Percentiles rank a stretch among this genome's conserved stretches.
phyloP scores from a whole-genome alignment of 35 echinoderm and acorn worm genomes.

The Apostichopus californicus region DNA sequence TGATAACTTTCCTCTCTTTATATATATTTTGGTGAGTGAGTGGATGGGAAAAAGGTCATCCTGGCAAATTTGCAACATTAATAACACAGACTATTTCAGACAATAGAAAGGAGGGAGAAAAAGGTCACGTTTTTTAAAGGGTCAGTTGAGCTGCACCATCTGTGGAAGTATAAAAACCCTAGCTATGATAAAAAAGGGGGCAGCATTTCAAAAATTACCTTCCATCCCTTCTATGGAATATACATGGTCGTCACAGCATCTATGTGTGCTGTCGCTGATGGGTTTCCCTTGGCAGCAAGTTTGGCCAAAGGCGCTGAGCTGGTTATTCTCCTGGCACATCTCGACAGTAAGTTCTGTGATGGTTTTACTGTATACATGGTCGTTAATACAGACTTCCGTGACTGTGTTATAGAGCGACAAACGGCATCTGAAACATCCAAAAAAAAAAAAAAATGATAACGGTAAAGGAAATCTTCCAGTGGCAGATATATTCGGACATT shows the following conservation, averaged over 20 bases:
- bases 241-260: slow-evolving; percentile 16
- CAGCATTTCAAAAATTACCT: slow-evolving; percentile 5
- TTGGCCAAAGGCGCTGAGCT: neutral
- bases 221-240: slow-evolving; percentile 5
- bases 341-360: neutral
- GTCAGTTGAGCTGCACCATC: too few species aligned
- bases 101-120: too few species aligned
- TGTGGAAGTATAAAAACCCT: too few species aligned
- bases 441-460: too few species aligned
- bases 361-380: neutral
- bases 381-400: slow-evolving; percentile 21
- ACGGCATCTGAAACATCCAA: neutral
- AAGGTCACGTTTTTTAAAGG: too few species aligned
- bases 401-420: neutral
- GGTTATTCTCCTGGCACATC: neutral
- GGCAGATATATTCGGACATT: too few species aligned
- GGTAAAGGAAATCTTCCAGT: too few species aligned
- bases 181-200: neutral
- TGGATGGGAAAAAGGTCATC: too few species aligned
- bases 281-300: slow-evolving; percentile 30
- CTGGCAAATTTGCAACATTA: too few species aligned
- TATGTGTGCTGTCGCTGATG: slow-evolving; percentile 27
- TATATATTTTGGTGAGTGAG: too few species aligned
- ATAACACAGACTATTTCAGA: too few species aligned
- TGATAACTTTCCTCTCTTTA: too few species aligned